These are phyloP conservation scores for Xyrichtys novacula DNA, from an alignment of 2,797 vertebrate genomes.

Conservation along the genomic window DNA sequence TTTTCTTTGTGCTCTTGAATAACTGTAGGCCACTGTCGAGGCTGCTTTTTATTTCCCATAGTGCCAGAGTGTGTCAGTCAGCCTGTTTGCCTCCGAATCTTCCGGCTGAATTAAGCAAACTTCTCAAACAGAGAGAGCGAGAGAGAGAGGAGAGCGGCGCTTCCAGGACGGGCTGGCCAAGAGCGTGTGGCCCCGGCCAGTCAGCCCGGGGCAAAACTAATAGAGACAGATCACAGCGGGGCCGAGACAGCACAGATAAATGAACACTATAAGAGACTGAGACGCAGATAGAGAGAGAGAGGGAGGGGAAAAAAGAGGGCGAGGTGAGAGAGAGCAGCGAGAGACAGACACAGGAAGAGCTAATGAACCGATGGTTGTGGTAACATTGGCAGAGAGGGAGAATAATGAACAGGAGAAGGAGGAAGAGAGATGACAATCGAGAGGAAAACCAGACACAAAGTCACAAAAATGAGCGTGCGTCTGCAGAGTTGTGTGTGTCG, in stretches of 20 bases:
- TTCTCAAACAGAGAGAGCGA: conserved; percentile 26
- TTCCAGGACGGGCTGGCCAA: conserved; percentile 25
- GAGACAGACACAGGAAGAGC: conserved; percentile 17
- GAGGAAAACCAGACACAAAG: conserved; percentile 10
- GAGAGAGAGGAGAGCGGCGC: neutral
- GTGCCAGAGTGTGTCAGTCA: conserved; percentile 9
- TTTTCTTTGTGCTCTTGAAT: conserved; percentile 26
- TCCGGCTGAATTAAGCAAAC: conserved; percentile 29
- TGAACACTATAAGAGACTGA: conserved; percentile 30
- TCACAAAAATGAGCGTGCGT: neutral
- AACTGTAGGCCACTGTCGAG: conserved; percentile 22
- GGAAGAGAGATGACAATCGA: conserved; percentile 1
- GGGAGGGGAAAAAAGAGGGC: neutral
- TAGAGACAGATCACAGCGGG: conserved; percentile 45
- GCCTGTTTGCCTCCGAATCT: neutral
- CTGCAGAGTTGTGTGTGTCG: neutral
- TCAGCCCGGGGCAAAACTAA: conserved; percentile 39
- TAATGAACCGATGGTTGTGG: conserved; percentile 41
- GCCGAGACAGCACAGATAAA: conserved; percentile 36
- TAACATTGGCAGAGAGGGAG: neutral
- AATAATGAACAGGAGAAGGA: conserved; percentile 27
- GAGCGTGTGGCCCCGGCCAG: conserved; percentile 32
- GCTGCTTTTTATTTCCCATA: conserved; percentile 33
- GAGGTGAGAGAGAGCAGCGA: conserved; percentile 16
- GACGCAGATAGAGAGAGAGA: conserved; percentile 8